A percentile compares a stretch with the other conserved stretches of the same genome.
These are phyloP conservation scores for Bugula neritina DNA, from an alignment of 2,888 invertebrate species.

Conservation along the genomic window DNA sequence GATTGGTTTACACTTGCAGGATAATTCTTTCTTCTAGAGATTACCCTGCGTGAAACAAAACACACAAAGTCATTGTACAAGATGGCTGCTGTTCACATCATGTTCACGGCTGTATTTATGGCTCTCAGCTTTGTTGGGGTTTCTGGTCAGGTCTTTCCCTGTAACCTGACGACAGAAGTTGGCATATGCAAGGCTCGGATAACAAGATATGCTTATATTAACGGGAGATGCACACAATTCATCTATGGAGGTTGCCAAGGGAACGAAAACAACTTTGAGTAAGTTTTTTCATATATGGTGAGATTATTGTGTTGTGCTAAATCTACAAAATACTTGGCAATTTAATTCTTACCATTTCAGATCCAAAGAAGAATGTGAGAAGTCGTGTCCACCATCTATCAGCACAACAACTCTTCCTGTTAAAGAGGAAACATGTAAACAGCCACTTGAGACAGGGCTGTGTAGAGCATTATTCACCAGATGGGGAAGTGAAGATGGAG, in stretches of 20 bases:
- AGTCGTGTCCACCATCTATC: neutral
- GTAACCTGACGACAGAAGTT: neutral
- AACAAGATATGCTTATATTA: neutral
- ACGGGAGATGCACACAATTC: neutral
- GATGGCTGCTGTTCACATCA: too few species aligned
- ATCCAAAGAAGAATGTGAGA: neutral
- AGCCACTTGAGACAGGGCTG: neutral
- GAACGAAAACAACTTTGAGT: conserved; percentile 12
- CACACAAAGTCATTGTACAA: too few species aligned
- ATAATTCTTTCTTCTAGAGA: too few species aligned
- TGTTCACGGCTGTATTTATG: too few species aligned
- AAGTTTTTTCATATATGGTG: neutral
- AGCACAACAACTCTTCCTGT: neutral
- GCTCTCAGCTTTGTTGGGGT: too few species aligned
- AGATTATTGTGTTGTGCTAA: too few species aligned
- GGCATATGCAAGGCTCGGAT: neutral
- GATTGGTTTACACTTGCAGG: too few species aligned
- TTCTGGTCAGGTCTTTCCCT: too few species aligned
- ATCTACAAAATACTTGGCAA: too few species aligned
- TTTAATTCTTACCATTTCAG: neutral
- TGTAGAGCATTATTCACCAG: neutral
- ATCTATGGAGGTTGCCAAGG: conserved; percentile 8
- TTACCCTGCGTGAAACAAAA: too few species aligned
- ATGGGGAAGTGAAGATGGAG: conserved; percentile 1
- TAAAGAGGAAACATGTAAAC: neutral